phyloP scores from a whole-genome alignment of 2,888 invertebrate species.

The Thecophora atra region DNA sequence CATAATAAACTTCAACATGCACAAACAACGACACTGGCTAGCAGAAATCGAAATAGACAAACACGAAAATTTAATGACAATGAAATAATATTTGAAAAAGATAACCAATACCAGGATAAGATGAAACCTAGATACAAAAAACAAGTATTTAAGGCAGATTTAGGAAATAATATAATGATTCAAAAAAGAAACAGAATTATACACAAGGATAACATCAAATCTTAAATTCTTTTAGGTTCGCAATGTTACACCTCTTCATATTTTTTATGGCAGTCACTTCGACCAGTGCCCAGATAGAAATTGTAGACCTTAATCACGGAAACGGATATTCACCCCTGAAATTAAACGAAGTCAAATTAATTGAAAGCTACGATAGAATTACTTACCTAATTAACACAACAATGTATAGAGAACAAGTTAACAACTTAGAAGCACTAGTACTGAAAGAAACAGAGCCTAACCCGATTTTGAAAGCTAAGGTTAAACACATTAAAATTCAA shows the following conservation, averaged over 20 bases:
- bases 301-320: slow-evolving; percentile 29
- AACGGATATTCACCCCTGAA: slow-evolving; percentile 29
- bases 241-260: slow-evolving; percentile 23
- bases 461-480: slow-evolving; percentile 18
- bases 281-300: slow-evolving; percentile 28
- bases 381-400: slow-evolving; percentile 7
- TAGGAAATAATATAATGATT: slow-evolving; percentile 35
- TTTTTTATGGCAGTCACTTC: slow-evolving; percentile 25
- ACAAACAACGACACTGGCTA: slow-evolving; percentile 29
- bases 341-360: slow-evolving; percentile 5
- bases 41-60: slow-evolving; percentile 12
- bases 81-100: slow-evolving; percentile 26
- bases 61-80: background rate
- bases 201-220: slow-evolving; percentile 35
- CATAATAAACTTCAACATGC: slow-evolving; percentile 22
- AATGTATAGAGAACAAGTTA: slow-evolving; percentile 11
- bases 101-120: slow-evolving; percentile 13
- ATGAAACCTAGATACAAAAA: slow-evolving; percentile 25
- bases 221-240: slow-evolving; percentile 23
- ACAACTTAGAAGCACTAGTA: slow-evolving; percentile 18
- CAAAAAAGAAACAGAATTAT: slow-evolving; percentile 30
- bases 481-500: slow-evolving; percentile 25
- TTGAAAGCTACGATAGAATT: slow-evolving; percentile 12
- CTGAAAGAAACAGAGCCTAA: slow-evolving; percentile 27
- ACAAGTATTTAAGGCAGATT: slow-evolving; percentile 29